phyloP scores from a whole-genome alignment of 2,113 vertebrate genomes.

The Ctenodactylus gundi region DNA sequence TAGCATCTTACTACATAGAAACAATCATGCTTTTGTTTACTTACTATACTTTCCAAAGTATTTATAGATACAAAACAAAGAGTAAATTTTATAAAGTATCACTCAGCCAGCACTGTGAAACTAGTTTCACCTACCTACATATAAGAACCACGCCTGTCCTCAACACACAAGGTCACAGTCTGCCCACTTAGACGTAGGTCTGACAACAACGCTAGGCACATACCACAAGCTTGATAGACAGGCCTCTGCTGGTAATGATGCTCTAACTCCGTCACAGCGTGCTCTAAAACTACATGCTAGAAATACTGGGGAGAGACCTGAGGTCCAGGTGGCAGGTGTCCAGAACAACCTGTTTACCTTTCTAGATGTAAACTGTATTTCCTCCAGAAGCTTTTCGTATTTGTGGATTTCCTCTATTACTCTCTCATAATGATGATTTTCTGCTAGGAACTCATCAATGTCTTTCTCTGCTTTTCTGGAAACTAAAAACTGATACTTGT shows the following conservation, averaged over 20 bases:
- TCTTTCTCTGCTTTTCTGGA: constrained; percentile 87
- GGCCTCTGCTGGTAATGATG: background rate
- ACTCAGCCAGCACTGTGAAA: background rate
- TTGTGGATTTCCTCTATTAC: constrained; percentile 86
- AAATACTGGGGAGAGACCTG: background rate
- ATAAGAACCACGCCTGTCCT: background rate
- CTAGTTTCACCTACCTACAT: background rate
- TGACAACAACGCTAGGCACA: background rate
- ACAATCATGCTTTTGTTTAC: background rate
- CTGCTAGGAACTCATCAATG: constrained; percentile 85
- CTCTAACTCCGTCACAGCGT: background rate
- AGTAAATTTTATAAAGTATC: background rate
- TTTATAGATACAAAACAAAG: background rate
- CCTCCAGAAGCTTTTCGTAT: constrained; percentile 87
- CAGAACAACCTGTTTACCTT: constrained; percentile 81
- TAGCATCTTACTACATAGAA: background rate
- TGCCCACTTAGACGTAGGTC: background rate
- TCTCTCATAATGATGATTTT: constrained; percentile 86
- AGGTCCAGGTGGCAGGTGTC: background rate
- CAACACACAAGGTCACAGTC: background rate
- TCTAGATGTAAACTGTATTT: constrained; percentile 86
- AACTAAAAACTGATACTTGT: constrained; percentile 88
- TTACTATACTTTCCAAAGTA: background rate
- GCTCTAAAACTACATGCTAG: background rate
- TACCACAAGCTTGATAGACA: background rate